Conservation (phyloP, 2,797 vertebrate genomes). For the Lagocephalus sceleratus region DNA sequence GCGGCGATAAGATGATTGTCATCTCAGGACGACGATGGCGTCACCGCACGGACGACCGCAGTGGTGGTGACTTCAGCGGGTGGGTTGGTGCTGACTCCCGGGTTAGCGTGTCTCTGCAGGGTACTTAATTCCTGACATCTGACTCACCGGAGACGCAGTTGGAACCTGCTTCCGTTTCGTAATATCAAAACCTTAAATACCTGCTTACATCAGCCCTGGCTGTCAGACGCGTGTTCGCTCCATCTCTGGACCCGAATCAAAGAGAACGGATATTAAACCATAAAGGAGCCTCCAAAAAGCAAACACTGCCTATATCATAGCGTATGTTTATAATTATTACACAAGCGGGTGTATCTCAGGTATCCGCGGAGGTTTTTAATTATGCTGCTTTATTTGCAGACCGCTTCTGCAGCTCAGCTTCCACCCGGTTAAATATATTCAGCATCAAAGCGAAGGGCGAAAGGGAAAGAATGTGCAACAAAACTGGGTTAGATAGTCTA, state of each 20-base stretch:
- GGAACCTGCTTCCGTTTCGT: constrained; percentile 34
- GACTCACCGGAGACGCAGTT: constrained; percentile 33
- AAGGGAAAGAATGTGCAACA: neutral
- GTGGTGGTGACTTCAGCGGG: constrained; percentile 39
- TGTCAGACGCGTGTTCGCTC: neutral
- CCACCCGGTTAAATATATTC: constrained; percentile 38
- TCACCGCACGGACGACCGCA: neutral
- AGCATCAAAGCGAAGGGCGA: constrained; percentile 27
- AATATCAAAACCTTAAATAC: constrained; percentile 42
- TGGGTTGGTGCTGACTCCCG: constrained; percentile 17
- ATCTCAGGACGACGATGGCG: constrained; percentile 7
- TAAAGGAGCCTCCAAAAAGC: no score
- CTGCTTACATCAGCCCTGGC: constrained; percentile 48
- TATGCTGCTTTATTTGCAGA: constrained; percentile 36
- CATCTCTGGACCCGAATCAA: constrained; percentile 19
- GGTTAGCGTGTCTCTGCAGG: constrained; percentile 41
- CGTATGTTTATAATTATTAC: constrained; percentile 15
- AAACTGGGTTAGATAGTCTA: constrained; percentile 31
- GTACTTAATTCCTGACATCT: constrained; percentile 34
- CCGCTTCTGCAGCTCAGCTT: constrained; percentile 19
- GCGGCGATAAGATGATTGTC: constrained; percentile 11
- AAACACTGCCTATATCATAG: neutral
- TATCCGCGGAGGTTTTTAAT: constrained; percentile 26
- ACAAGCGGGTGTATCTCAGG: constrained; percentile 8
- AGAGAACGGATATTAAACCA: constrained; percentile 7